Base-by-base conservation (phyloP, 2,797 vertebrate genomes). In the Microcaecilia unicolor region DNA sequence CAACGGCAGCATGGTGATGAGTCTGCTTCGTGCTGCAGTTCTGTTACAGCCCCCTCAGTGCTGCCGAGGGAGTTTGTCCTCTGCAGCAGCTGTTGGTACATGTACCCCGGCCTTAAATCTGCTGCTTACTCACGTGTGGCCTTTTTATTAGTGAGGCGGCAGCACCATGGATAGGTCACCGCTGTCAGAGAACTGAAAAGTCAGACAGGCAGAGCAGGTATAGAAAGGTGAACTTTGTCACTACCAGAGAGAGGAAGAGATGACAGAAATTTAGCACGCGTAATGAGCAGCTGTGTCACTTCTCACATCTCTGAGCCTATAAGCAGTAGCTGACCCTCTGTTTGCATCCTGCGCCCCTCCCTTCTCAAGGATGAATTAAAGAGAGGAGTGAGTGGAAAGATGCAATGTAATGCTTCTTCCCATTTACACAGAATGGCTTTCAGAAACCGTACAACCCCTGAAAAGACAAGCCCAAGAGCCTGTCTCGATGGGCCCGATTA, bases 221-320 rank as follows among this genome's bases (percentile, higher is more conserved):
- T 34, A 29, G 41, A 43, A 50, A 61, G 45, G 36, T 34, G 41
- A 53, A 9, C 18, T 23, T 11, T 22, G 58, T 23, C 52, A 28
- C 3, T 0, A 2, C 2, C 0, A 10, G 33, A 37, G 18, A 37
- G 13, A 1, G 2, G 34, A 28, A 22, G 32, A 15, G 3, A 3
- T 25, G 55, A 39, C 48, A 33, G 56, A 19, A 34, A 20, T 13
- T 23, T 3, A 33, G 13, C 1, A 3, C 6, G 10, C 22, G 32
- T 45, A 40, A 55, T 3, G 47, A 62, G 53, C 28, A 10, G 22
- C 29, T 2, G 0, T 0, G 2, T 20, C 18, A 5, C 39, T 17
- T 4, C 49, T 34, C 44, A 51, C 50, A 22, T 17, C 58, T 49
- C 41, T 10, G 15, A 8, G 50, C 46, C 5, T 27, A 26, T 10